Evolutionary conservation across 2,113 vertebrate genomes (phyloP).

Genomic region (Petaurus breviceps): DNA sequence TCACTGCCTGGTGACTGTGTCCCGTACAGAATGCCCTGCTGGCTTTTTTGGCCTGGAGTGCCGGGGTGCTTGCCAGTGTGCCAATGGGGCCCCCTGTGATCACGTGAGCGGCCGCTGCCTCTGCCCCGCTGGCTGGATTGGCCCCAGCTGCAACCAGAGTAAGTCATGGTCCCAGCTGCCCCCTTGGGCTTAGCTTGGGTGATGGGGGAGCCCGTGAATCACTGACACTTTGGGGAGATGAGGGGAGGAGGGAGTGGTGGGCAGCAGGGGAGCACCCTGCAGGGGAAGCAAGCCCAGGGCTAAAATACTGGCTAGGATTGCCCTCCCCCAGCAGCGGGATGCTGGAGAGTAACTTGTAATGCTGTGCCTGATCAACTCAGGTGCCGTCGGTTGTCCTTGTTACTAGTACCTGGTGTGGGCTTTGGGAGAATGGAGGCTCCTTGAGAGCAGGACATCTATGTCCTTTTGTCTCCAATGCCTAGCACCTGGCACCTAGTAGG

Average conservation of each 20-base stretch:
- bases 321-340: not conserved
- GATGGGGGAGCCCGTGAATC: not conserved
- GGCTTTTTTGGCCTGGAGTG: conserved; percentile 95
- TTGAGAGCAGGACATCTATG: not conserved
- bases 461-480: too few species aligned
- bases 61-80: conserved; percentile 87
- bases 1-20: not conserved
- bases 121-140: conserved; percentile 88
- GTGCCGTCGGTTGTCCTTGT: not conserved
- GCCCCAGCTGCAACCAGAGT: conserved; percentile 88
- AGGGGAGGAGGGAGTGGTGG: not conserved
- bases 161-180: conserved; percentile 58
- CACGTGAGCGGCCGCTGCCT: conserved; percentile 85
- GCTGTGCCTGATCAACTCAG: not conserved
- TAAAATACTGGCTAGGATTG: rapidly evolving
- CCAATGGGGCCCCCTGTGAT: conserved; percentile 87
- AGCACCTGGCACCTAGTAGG: too few species aligned
- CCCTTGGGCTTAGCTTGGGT: not conserved
- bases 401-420: too few species aligned
- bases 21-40: conserved; percentile 89
- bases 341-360: not conserved
- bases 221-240: not conserved
- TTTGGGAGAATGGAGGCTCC: not conserved
- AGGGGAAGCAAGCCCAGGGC: not conserved
- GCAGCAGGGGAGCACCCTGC: too few species aligned